Evolutionary conservation across 2,888 invertebrate species (phyloP).

Genomic region (Drosophila gaucha): DNA sequence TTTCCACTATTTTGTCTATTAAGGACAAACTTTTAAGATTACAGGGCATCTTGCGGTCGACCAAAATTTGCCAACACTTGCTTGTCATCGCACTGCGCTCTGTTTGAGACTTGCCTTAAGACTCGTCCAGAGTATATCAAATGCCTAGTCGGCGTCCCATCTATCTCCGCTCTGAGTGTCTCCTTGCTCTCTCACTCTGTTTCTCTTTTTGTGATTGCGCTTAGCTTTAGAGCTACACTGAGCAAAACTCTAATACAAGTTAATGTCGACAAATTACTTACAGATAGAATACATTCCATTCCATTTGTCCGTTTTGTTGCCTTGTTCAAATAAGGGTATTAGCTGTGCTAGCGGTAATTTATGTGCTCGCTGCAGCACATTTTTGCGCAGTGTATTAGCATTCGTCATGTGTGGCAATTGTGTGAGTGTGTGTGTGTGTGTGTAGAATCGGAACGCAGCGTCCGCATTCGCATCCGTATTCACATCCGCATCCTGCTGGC

Average conservation of each 20-base stretch:
- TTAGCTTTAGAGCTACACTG: constrained; percentile 1
- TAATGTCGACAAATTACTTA: not conserved
- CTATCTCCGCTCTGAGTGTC: not conserved
- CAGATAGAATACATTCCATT: too few relatives aligned
- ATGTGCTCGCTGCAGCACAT: not conserved
- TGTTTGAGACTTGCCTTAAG: not conserved
- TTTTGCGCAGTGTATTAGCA: constrained; percentile 22
- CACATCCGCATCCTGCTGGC: constrained; percentile 23
- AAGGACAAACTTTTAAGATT: too few relatives aligned
- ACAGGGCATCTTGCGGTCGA: not conserved
- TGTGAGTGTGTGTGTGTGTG: constrained; percentile 2
- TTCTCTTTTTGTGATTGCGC: not conserved
- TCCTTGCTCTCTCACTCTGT: not conserved
- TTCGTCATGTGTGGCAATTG: constrained; percentile 10
- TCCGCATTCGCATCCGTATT: constrained; percentile 17
- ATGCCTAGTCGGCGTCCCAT: constrained; percentile 9
- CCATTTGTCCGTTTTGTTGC: too few relatives aligned
- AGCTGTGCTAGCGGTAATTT: not conserved
- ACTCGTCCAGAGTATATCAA: constrained; percentile 10
- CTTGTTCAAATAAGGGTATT: too few relatives aligned
- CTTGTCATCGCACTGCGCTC: not conserved
- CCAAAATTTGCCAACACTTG: not conserved
- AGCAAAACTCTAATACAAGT: not conserved
- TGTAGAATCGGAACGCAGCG: constrained; percentile 10
- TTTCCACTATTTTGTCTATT: too few relatives aligned